These are phyloP conservation scores for Sceloporus tristichus DNA, from an alignment of 2,113 vertebrate species.

Conservation along the genomic window DNA sequence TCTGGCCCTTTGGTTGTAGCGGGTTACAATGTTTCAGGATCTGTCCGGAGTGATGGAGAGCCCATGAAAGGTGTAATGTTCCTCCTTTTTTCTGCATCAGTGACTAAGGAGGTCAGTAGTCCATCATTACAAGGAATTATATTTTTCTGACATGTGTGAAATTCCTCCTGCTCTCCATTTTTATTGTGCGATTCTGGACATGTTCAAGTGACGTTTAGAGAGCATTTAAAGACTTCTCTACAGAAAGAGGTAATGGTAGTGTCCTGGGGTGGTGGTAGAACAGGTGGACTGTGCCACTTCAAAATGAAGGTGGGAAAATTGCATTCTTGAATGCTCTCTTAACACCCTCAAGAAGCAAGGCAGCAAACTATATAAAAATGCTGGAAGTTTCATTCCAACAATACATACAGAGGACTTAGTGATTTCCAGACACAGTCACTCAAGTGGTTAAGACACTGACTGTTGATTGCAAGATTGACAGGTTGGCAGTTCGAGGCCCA, in stretches of 20 bases:
- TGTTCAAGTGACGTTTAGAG: neutral
- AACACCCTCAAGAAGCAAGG: too few relatives aligned
- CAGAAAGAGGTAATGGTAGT: neutral
- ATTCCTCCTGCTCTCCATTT: fast-evolving
- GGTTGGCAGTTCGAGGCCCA: too few relatives aligned
- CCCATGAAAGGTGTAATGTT: slow-evolving; percentile 99
- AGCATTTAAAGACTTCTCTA: neutral
- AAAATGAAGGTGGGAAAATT: neutral
- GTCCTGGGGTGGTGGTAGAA: neutral
- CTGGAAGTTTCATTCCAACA: too few relatives aligned
- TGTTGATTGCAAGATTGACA: too few relatives aligned
- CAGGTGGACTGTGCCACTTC: neutral
- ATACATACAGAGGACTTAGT: too few relatives aligned
- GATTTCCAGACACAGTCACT: too few relatives aligned
- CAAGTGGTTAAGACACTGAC: too few relatives aligned
- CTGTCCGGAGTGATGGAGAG: slow-evolving; percentile 95
- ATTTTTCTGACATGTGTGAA: neutral
- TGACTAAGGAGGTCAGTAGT: slow-evolving; percentile 85
- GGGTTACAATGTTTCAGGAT: slow-evolving; percentile 94
- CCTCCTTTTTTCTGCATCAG: slow-evolving; percentile 90
- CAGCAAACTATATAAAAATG: too few relatives aligned
- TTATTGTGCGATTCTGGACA: neutral
- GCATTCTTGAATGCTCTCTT: neutral
- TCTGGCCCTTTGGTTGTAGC: slow-evolving; percentile 87
- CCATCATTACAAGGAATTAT: neutral